Evolutionary conservation across 1,140 invertebrate genomes (phyloP).

Genomic region (Thalassaphorura encarpata): DNA sequence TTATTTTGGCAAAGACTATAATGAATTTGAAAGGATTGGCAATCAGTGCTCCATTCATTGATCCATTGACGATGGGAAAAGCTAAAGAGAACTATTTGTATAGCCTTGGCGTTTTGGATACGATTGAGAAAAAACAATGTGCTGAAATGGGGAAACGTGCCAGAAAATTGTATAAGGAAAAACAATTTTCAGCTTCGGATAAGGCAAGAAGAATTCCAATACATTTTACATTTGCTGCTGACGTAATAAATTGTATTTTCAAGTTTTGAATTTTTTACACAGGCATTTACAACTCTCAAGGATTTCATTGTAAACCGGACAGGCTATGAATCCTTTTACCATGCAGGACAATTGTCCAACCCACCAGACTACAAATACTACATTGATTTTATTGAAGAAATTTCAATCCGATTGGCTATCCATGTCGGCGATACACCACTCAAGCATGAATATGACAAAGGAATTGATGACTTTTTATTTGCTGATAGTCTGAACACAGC

Average conservation of each 20-base stretch:
- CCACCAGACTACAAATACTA: too few species aligned
- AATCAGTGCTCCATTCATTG: slow-evolving; percentile 44
- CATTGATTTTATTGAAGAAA: too few species aligned
- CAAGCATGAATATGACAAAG: slow-evolving; percentile 24
- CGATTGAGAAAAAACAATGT: slow-evolving; percentile 15
- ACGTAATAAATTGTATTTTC: slow-evolving; percentile 37
- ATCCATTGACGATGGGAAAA: slow-evolving; percentile 41
- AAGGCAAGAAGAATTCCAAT: slow-evolving; percentile 48
- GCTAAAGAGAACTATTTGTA: too few species aligned
- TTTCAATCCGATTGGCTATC: too few species aligned
- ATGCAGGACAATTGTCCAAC: too few species aligned
- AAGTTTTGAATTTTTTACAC: too few species aligned
- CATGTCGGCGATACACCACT: slow-evolving; percentile 44
- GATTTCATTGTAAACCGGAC: too few species aligned
- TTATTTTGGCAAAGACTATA: background rate
- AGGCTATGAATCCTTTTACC: too few species aligned
- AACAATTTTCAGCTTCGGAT: too few species aligned
- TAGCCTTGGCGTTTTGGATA: too few species aligned
- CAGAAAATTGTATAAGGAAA: too few species aligned
- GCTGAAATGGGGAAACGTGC: slow-evolving; percentile 34
- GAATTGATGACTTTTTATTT: slow-evolving; percentile 10
- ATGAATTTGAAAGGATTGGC: slow-evolving; percentile 39
- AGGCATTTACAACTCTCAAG: too few species aligned
- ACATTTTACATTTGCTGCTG: slow-evolving; percentile 41
- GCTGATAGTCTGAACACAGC: slow-evolving; percentile 17